Base-by-base conservation (phyloP, 1,140 invertebrate genomes). In the Neomicropteryx cornuta region DNA sequence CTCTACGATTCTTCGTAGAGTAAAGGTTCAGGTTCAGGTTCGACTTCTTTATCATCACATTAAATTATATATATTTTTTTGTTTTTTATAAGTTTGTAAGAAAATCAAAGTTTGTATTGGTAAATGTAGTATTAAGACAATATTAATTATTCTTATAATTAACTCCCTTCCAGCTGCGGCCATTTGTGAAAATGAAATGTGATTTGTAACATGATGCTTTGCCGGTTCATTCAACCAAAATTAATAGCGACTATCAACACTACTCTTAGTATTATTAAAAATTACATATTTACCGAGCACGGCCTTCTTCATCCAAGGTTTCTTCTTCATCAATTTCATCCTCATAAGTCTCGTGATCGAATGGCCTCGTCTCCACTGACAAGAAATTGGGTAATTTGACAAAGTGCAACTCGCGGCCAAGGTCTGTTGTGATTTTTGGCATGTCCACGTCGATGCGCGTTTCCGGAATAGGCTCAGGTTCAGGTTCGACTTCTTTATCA, bases 271-370 rank as follows among this genome's bases (percentile, higher is more conserved):
- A n/a, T n/a, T n/a, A n/a, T n/a, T n/a, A n/a, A n/a, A n/a, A n/a
- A n/a, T n/a, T n/a, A 21, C 17, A 18, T 14, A 18, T 30, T 46
- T 51, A 76, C 73, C 83, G 78, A n/a, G 88, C 87, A 43, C 93
- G 68, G 51, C 96, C 96, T 73, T 99, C 96, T 58, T 98, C 96
- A 62, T 98, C 94, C 33, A 97, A 68, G 0, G 92, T 91, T 67
- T 98, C 94, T 61, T 99, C 94, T 52, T 99, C 96, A 55, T 98
- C 95, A 47, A 98, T 92, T 71, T 99, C 96, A 71, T 98, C 95
- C 68, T 99, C 96, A 62, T 99, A 99, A 0, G 87, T 91, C 41
- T 84, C 81, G 1, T 81, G 75, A 62, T 98, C 94, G 59, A 97
- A 99, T 1, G 95, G 95, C 46, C 94, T 70, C 0, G 87, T 89